Evolutionary conservation across 2,113 vertebrate genomes (phyloP), one percentile per base, ranked within the genome.

Genomic region (Polypterus bichir): DNA sequence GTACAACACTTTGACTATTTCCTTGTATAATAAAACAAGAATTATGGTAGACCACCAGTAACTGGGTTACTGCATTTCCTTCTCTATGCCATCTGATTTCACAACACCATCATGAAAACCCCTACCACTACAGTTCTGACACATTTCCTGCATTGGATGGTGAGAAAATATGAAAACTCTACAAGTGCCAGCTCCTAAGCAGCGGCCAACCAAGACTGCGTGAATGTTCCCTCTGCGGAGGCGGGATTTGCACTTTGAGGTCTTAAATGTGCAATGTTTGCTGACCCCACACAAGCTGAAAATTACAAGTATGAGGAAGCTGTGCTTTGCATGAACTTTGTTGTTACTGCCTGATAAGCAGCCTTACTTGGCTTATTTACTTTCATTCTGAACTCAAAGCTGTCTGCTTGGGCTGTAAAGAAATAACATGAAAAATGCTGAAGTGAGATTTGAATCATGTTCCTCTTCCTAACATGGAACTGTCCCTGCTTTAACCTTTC

Each of bases 161-260:
- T 27, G 27, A 27, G 27, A 27, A 27, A 54, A 54, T 9, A 54
- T 54, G 27, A 54, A 54, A 9, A 6, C 53, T 9, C 3, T 54
- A 10, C 53, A 54, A 54, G 53, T 54, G 9, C 9, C 9, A 6
- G 27, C 53, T 54, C 53, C 4, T 4, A 5, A 9, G 27, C 7
- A 11, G 27, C 9, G 27, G 7, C 27, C 9, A 54, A 4, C 3
- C 60, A 57, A 54, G 44, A 54, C 44, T 10, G 59, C 52, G 57
- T 51, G 49, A 54, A 8, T 53, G 11, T 9, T 27, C 71, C 66
- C 61, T 69, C 71, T 71, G 78, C 65, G 69, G 71, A 80, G 68
- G 59, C 54, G 10, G 56, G 56, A 58, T 45, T 45, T 58, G 56
- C 44, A 6, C 44, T 58, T 58, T 58, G 56, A 58, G 56, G 56